Base-by-base conservation (phyloP, 2,797 vertebrate species). In the Onychomys leucogaster region DNA sequence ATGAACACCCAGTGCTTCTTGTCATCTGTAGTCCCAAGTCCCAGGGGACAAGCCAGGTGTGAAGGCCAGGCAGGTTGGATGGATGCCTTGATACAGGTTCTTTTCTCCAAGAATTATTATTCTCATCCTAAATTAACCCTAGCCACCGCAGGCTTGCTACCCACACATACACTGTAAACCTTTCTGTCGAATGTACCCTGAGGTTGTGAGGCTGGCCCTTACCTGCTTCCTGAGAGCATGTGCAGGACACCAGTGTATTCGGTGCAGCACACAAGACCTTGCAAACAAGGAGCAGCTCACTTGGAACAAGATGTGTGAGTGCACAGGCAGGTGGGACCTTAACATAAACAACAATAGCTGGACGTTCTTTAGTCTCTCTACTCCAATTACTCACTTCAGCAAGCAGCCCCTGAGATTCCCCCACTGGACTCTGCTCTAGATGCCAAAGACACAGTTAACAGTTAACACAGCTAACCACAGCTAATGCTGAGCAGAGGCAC, bases 61-160 rank as follows among this genome's bases (percentile, higher is more conserved):
- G 27, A 27, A 37, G 80, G 67, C 27, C 46, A 34, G 46, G 0
- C 5, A 10, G 29, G n/a, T 8, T 49, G 17, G 3, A 21, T 90
- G 43, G 41, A 80, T 32, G 41, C 37, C 85, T 63, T 2, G 29
- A 32, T 11, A 37, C 23, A 77, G 2, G 7, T 43, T 65, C 57
- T 92, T 83, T 91, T 27, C 61, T 95, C 55, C 32, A 6, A 17
- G 27, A n/a, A 59, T 91, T 46, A 80, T 73, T 67, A 41, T 93
- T 87, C 37, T 92, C 57, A 69, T 55, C 86, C 63, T 85, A 92
- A 91, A 91, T 69, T 76, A 90, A 73, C 61, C 75, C 32, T 43
- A 63, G 3, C 85, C 32, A 52, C 17, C 43, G 69, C 32, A 43
- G 49, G 34, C 55, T 57, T 71, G 37, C 37, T 75, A 17, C 57